Base-by-base conservation (phyloP, 2,113 vertebrate species). In the Pseudopodoces humilis region DNA sequence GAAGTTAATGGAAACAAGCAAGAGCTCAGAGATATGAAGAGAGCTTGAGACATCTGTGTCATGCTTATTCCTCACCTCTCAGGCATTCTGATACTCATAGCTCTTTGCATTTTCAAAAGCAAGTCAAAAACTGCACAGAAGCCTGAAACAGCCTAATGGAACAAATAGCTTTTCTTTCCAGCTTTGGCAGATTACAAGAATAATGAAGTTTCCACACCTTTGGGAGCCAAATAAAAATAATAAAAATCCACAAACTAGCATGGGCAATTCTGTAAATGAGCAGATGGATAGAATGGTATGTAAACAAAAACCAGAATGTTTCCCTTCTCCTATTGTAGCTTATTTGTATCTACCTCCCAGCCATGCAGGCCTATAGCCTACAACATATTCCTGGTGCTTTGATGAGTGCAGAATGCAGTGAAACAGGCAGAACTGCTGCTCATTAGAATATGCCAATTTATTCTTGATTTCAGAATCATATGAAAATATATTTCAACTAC, bases 1-100 rank as follows among this genome's bases (percentile, higher is more conserved):
- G 46, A 81, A 94, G 81, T 82, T 83, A 89, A 94, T 63, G 43
- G 67, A 87, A 94, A 72, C 13, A 72, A 87, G 39, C 21, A 89
- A 77, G 62, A 87, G 49, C 56, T 89, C 35, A n/a, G 16, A 83
- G 56, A 50, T 30, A n/a, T 0, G 1, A 41, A 41, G 28, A 69
- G 65, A 69, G 70, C 43, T 85, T 30, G 22, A 81, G 49, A 75
- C 25, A 91, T 20, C 75, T 49, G 33, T 4, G 1, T 68, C 4
- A 0, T 30, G 37, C 65, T 95, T 91, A 87, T 43, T 85, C n/a
- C 41, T 80, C 81, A 72, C 58, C 41, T 78, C 65, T 65, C 69
- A 58, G 79, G 33, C 47, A 60, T 41, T 70, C 39, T 72, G 59
- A 67, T 30, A 70, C 35, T 80, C 55, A 46, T 2, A 77, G 65